Evolutionary conservation across 2,888 invertebrate genomes (phyloP), one percentile per base, ranked within the genome.

Genomic region (Patella ulyssiponensis): DNA sequence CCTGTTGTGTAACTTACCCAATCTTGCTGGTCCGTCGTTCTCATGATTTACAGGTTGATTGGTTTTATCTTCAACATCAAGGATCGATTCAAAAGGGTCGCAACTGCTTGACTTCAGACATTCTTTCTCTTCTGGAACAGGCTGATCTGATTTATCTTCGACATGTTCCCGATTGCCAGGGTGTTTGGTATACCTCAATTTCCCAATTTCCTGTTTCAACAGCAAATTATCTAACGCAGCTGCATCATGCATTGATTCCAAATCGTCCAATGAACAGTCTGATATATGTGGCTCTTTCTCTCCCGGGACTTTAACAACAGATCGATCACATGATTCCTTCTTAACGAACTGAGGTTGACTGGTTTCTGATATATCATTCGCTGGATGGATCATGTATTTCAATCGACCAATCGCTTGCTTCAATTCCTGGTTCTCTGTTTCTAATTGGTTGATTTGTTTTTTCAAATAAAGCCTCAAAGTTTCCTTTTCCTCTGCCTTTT

Each of bases 171-270:
- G 44, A 33, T 71, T 76, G 7, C 56, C 71, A 2, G 71, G 44
- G 12, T 76, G 27, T 27, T 33, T 56, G 53, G 71, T 76, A 71
- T 76, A 76, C 14, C 71, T 52, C 17, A 71, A 58, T 15, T 56
- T 71, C 27, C 70, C 76, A 71, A 76, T 71, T 69, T 76, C 76
- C 54, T 71, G 71, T 53, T 76, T 58, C 11, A 76, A 23, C 56
- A 71, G 58, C 54, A 23, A 64, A 64, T 64, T 64, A 14, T 64
- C 64, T 12, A 64, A 12, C 12, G 11, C 23, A 23, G 20, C 64
- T 9, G 64, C 20, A 64, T 64, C 23, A 14, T 64, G 64, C 20
- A 64, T 64, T 11, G 11, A 20, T 64, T 64, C 20, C 3, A 64
- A 23, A 14, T 64, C 64, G 23, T 23, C 11, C 4, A 64, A 64